Base-by-base conservation (phyloP, 2,113 vertebrate species). In the Sylvia atricapilla region DNA sequence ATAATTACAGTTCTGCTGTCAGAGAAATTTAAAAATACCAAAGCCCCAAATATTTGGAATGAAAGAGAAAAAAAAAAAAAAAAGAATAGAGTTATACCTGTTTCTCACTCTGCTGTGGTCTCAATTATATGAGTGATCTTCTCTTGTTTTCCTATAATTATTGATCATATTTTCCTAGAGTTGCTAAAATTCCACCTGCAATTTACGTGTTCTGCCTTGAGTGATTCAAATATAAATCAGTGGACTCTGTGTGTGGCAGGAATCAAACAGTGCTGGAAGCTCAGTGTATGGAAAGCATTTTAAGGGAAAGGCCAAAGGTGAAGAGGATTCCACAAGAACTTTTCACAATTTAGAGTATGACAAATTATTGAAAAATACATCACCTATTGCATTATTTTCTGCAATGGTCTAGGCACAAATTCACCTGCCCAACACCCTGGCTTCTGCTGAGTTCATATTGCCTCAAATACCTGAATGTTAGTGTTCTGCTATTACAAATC, bases 61-160 rank as follows among this genome's bases (percentile, higher is more conserved):
- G 11, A 62, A 91, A 66, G 7, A 15, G 44, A 49, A 47, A 67
- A n/a, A n/a, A n/a, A n/a, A 15, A 74, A 43, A 47, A 49, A 44
- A 5, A 0, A 0, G 1, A 13, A 10, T 10, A 41, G 43, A 58
- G 30, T n/a, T 6, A 55, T 31, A 62, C 5, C 19, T 59, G 21
- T 44, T 55, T 33, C 49, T 85, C 5, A 4, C 23, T 69, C 27
- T 41, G 21, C 25, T 89, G 28, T 63, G 24, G 14, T 37, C 33
- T 63, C 39, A 30, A 17, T 83, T 55, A 39, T 23, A 50, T 15
- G 28, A 62, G 30, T 59, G n/a, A 23, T 59, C 11, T 62, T 4
- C 16, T 67, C 11, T 25, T 78, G 1, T 33, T 56, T 84, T 64
- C 7, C 15, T 44, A 2, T 14, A n/a, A 21, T 53, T 43, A 22